Percentiles rank a stretch among this genome's conserved stretches.
Evolutionary conservation across 2,888 invertebrate species (phyloP).

Genomic region (Athalia circularis): DNA sequence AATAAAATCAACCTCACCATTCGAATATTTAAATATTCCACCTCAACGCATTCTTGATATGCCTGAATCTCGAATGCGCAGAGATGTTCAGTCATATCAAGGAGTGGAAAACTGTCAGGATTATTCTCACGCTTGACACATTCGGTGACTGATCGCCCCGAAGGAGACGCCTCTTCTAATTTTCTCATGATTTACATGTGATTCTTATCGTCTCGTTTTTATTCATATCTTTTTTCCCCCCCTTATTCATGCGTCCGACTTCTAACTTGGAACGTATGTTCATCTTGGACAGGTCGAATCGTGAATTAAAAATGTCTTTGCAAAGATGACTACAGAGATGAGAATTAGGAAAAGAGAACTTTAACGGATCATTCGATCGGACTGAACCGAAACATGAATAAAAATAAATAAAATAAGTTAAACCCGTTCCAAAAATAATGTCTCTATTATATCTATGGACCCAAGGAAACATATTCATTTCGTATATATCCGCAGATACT

Average conservation of each 20-base stretch:
- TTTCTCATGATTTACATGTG: constrained; percentile 32
- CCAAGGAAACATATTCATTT: constrained; percentile 17
- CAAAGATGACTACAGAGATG: no score
- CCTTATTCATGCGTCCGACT: background rate
- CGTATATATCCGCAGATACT: background rate
- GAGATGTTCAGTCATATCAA: constrained; percentile 20
- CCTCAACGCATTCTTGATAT: background rate
- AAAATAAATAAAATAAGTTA: background rate
- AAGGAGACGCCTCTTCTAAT: constrained; percentile 29
- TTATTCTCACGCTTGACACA: constrained; percentile 44
- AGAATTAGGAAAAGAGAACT: background rate
- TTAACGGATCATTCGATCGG: constrained; percentile 8
- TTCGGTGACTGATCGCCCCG: constrained; percentile 39
- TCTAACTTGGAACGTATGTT: background rate
- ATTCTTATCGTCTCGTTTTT: constrained; percentile 35
- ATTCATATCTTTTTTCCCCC: constrained; percentile 2
- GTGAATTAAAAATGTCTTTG: constrained; percentile 9
- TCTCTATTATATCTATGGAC: constrained; percentile 6
- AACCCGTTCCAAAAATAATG: background rate
- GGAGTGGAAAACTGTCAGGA: constrained; percentile 30
- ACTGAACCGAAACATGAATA: background rate
- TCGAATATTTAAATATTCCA: background rate
- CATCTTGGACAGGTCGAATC: constrained; percentile 10
- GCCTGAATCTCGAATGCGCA: constrained; percentile 3
- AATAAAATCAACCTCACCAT: background rate